Percentiles rank a stretch among this genome's conserved stretches.
These are phyloP conservation scores for Myathropa florea DNA, from an alignment of 2,888 invertebrate species.

Conservation along the genomic window DNA sequence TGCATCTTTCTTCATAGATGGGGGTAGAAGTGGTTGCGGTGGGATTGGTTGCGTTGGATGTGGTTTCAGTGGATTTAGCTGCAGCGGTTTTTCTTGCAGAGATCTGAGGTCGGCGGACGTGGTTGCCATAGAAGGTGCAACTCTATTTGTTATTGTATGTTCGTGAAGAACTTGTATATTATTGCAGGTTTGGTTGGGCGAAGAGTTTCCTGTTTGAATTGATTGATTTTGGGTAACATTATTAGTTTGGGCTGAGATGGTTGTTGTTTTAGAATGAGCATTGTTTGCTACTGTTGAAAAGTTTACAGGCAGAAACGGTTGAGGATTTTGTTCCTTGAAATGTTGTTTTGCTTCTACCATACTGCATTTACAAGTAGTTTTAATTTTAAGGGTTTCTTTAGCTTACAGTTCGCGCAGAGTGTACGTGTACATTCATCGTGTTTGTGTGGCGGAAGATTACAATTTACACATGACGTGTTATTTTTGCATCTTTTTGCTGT, in stretches of 20 bases:
- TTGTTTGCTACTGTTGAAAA: not conserved
- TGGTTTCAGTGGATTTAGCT: too few species aligned
- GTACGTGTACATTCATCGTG: slow-evolving; percentile 5
- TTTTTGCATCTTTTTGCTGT: slow-evolving; percentile 17
- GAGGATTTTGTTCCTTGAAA: too few species aligned
- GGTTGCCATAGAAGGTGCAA: not conserved
- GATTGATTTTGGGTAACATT: not conserved
- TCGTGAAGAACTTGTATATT: not conserved
- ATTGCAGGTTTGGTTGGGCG: not conserved
- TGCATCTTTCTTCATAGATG: too few species aligned
- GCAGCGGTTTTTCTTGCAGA: too few species aligned
- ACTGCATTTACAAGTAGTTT: not conserved
- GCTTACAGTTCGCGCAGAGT: slow-evolving; percentile 12
- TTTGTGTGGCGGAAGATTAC: not conserved
- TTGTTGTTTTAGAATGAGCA: not conserved
- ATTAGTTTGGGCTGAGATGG: not conserved
- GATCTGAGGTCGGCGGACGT: too few species aligned
- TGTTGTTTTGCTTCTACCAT: not conserved
- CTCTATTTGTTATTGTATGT: not conserved
- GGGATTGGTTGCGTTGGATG: too few species aligned
- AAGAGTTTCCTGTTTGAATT: not conserved
- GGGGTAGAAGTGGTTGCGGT: too few species aligned
- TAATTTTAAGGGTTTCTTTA: not conserved
- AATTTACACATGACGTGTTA: not conserved
- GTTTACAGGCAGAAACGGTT: not conserved